A percentile compares a stretch with the other conserved stretches of the same genome.
These are phyloP conservation scores for Boloria euphrosyne DNA, from an alignment of 2,888 invertebrate species.

Conservation along the genomic window DNA sequence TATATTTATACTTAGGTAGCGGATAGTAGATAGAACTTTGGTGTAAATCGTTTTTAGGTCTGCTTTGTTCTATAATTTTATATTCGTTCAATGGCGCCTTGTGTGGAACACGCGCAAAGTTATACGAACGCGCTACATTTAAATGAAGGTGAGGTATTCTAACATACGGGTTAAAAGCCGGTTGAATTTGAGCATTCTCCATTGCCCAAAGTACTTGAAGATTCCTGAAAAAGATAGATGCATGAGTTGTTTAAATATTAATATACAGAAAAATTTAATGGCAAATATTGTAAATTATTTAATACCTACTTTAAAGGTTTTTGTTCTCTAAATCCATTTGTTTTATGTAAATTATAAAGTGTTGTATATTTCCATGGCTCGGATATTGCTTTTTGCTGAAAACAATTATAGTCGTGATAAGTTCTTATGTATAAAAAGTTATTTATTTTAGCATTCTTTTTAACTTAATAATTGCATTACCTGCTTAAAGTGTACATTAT, in stretches of 20 bases:
- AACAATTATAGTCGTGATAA: background rate
- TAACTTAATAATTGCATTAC: background rate
- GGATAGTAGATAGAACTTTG: background rate
- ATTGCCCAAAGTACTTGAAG: constrained; percentile 23
- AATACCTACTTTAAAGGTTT: constrained; percentile 12
- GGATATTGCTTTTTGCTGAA: constrained; percentile 6
- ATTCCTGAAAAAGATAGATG: constrained; percentile 24
- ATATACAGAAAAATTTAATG: background rate
- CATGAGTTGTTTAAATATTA: background rate
- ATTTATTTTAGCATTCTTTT: too few relatives aligned
- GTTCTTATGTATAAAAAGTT: too few relatives aligned
- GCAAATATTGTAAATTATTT: background rate
- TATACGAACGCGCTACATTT: constrained; percentile 48
- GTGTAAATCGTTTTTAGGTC: background rate
- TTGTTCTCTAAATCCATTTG: background rate
- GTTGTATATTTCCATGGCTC: background rate
- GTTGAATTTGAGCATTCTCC: constrained; percentile 37
- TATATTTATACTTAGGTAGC: background rate
- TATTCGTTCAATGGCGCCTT: constrained; percentile 33
- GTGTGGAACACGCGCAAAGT: constrained; percentile 39
- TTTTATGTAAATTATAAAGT: background rate
- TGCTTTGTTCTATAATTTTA: constrained; percentile 14
- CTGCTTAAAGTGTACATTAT: background rate
- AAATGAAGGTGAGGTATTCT: constrained; percentile 44
- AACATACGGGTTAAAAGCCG: constrained; percentile 33